Percentiles rank a stretch among this genome's conserved stretches.
Evolutionary conservation across 2,888 invertebrate genomes (phyloP).

Genomic region (Sesia bembeciformis): DNA sequence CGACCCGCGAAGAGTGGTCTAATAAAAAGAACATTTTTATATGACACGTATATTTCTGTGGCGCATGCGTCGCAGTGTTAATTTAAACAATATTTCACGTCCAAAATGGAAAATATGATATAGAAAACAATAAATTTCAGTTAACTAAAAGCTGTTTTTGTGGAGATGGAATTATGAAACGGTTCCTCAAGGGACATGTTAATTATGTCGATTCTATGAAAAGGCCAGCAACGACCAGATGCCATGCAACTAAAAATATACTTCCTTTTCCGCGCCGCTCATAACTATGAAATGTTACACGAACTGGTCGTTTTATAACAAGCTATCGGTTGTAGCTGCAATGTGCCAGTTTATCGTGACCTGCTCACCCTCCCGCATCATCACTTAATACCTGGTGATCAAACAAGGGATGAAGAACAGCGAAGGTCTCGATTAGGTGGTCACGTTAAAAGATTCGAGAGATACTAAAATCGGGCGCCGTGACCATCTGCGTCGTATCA

Average conservation of each 20-base stretch:
- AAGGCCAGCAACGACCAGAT: constrained; percentile 55
- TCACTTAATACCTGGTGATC: constrained; percentile 21
- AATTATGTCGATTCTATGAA: constrained; percentile 68
- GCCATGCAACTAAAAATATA: constrained; percentile 64
- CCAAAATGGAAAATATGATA: neutral
- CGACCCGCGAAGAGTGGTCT: neutral
- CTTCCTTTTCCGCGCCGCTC: constrained; percentile 67
- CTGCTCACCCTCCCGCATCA: constrained; percentile 27
- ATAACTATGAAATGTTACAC: constrained; percentile 68
- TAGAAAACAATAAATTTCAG: neutral
- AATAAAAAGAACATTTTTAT: neutral
- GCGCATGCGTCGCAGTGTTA: neutral
- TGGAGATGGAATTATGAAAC: constrained; percentile 43
- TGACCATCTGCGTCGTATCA: constrained; percentile 70
- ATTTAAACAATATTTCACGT: neutral
- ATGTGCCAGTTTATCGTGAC: constrained; percentile 38
- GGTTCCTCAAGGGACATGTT: constrained; percentile 50
- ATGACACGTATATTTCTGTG: neutral
- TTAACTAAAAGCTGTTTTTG: neutral
- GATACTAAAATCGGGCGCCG: constrained; percentile 66
- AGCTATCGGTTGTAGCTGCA: constrained; percentile 56
- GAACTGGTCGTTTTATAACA: constrained; percentile 55
- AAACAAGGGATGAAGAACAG: constrained; percentile 32
- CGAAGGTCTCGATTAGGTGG: constrained; percentile 41
- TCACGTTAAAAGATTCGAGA: constrained; percentile 54